Conservation (phyloP, 1,140 invertebrate genomes). For the Drosophila ficusphila region DNA sequence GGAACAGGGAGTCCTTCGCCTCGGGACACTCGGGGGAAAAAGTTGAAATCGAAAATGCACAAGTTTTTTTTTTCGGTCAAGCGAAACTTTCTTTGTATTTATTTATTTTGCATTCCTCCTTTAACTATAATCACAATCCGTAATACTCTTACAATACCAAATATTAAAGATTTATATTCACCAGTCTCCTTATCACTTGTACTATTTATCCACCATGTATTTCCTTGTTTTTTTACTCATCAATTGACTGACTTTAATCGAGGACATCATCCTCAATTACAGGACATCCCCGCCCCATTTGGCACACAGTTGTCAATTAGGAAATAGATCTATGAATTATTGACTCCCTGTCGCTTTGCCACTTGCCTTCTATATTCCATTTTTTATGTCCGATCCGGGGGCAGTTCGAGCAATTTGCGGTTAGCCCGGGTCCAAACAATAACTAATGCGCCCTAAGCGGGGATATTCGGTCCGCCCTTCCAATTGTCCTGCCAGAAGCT, state of each 20-base stretch:
- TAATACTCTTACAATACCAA: no score
- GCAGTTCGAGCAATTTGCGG: constrained; percentile 76
- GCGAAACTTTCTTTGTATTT: neutral
- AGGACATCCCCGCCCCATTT: constrained; percentile 1
- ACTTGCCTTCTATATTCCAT: constrained; percentile 2
- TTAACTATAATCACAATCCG: neutral
- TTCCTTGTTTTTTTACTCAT: neutral
- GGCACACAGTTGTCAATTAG: constrained; percentile 42
- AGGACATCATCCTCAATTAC: constrained; percentile 41
- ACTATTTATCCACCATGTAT: neutral
- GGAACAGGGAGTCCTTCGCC: neutral
- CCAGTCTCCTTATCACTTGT: no score
- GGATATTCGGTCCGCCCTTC: constrained; percentile 9
- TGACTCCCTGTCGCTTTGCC: constrained; percentile 54
- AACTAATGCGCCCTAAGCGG: constrained; percentile 70
- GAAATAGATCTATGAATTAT: constrained; percentile 52
- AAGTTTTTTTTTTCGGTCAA: constrained; percentile 44
- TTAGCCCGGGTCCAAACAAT: constrained; percentile 45
- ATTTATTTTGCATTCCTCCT: neutral
- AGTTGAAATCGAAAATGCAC: constrained; percentile 41
- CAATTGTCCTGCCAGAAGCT: constrained; percentile 5
- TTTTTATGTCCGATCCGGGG: constrained; percentile 59
- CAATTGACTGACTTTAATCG: constrained; percentile 19
- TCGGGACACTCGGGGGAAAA: constrained; percentile 14
- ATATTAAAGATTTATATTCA: no score